These are phyloP conservation scores for Trematomus loennbergii DNA, from an alignment of 2,113 vertebrate species.

Conservation along the genomic window DNA sequence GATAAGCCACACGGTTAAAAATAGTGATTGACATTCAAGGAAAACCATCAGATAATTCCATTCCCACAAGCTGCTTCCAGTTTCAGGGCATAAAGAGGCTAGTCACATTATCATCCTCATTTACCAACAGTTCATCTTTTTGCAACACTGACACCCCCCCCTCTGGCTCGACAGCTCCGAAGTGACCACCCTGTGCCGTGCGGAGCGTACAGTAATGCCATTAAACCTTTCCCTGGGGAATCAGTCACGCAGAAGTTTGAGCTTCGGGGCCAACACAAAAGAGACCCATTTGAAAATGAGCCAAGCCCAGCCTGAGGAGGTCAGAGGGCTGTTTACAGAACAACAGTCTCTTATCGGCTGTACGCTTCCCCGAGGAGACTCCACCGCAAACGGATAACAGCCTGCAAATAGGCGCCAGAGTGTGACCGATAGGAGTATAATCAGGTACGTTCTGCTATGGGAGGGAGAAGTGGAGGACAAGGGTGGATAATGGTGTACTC, in stretches of 20 bases:
- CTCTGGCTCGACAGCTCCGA: conserved; percentile 14
- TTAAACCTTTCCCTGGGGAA: conserved; percentile 65
- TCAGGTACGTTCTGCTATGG: conserved; percentile 70
- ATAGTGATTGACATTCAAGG: conserved; percentile 14
- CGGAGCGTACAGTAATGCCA: conserved; percentile 65
- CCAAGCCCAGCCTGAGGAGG: conserved; percentile 67
- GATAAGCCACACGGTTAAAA: conserved; percentile 30
- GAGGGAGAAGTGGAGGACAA: conserved; percentile 56
- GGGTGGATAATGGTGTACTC: conserved; percentile 47
- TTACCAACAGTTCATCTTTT: conserved; percentile 29
- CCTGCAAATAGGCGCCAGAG: conserved; percentile 68
- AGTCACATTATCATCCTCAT: conserved; percentile 34
- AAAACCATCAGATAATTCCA: conserved; percentile 26
- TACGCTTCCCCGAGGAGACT: conserved; percentile 73
- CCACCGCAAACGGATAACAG: conserved; percentile 73
- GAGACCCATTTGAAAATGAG: conserved; percentile 62
- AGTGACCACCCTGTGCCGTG: conserved; percentile 65
- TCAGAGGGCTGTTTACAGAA: conserved; percentile 80
- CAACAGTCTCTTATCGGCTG: conserved; percentile 77
- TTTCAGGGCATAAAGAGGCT: conserved; percentile 54
- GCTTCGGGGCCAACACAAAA: conserved; percentile 60
- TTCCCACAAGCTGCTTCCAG: conserved; percentile 11
- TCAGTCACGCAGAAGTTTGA: conserved; percentile 62
- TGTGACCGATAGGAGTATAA: conserved; percentile 74
- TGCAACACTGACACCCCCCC: background rate